Conservation (phyloP, 2,888 invertebrate species). For the Pheosia gnoma region DNA sequence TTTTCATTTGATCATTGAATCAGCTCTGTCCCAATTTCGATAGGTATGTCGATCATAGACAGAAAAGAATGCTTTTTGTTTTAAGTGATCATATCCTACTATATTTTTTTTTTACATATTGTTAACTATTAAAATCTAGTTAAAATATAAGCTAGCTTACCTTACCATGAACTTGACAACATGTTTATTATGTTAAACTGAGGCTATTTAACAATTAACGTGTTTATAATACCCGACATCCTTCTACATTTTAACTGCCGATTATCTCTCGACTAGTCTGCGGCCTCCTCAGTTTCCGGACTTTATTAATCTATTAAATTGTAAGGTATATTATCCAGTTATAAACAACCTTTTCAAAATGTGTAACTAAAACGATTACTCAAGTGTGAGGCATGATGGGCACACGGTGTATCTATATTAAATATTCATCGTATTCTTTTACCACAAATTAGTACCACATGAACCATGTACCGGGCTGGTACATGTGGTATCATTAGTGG, state of each 20-base stretch:
- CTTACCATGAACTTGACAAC: background rate
- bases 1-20: no score
- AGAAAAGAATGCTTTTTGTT: no score
- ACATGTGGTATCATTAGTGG: no score
- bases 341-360: background rate
- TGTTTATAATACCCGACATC: background rate
- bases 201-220: background rate
- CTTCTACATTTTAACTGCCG: background rate
- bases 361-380: background rate
- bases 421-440: conserved; percentile 2
- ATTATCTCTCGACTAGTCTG: background rate
- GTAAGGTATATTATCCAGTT: background rate
- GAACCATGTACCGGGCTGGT: no score
- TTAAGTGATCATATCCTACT: no score
- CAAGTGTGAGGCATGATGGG: background rate
- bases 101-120: no score
- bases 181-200: background rate
- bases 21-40: no score
- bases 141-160: no score
- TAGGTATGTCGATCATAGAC: no score
- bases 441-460: background rate
- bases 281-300: background rate
- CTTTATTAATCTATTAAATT: conserved; percentile 1
- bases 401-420: background rate
- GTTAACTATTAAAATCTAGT: background rate